A percentile compares a stretch with the other conserved stretches of the same genome.
Evolutionary conservation across 2,797 vertebrate genomes (phyloP).

Genomic region (Sibirionetta formosa): DNA sequence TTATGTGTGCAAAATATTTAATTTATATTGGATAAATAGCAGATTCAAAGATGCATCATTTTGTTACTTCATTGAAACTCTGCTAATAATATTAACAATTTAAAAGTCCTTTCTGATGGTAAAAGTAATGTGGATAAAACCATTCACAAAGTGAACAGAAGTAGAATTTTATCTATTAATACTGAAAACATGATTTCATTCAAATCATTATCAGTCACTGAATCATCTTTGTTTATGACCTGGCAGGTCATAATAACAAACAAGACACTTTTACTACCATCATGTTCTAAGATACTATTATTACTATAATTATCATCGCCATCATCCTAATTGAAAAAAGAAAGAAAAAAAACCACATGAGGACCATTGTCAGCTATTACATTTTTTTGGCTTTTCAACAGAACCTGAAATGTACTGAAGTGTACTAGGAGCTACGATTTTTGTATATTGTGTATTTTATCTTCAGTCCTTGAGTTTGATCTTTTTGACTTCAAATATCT

Average conservation of each 20-base stretch:
- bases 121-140: conserved; percentile 29
- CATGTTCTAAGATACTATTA: not conserved
- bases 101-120: not conserved
- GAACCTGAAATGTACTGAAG: not conserved
- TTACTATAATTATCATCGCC: not conserved
- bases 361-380: not conserved
- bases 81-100: not conserved
- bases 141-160: not conserved
- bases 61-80: not conserved
- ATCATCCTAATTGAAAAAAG: conserved; percentile 19
- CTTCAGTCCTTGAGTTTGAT: not conserved
- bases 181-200: not conserved
- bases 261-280: not conserved
- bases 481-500: not conserved
- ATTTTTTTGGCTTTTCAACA: not conserved
- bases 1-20: not conserved
- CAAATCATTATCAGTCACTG: conserved; percentile 10
- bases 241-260: not conserved
- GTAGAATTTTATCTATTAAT: not conserved
- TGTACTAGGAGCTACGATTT: not conserved
- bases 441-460: not conserved
- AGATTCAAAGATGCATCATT: not conserved
- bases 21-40: not conserved
- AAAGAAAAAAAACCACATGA: not conserved
- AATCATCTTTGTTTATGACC: not conserved